Evolutionary conservation across 1,140 invertebrate genomes (phyloP), one percentile per base, ranked within the genome.

Genomic region (Latrodectus geometricus): DNA sequence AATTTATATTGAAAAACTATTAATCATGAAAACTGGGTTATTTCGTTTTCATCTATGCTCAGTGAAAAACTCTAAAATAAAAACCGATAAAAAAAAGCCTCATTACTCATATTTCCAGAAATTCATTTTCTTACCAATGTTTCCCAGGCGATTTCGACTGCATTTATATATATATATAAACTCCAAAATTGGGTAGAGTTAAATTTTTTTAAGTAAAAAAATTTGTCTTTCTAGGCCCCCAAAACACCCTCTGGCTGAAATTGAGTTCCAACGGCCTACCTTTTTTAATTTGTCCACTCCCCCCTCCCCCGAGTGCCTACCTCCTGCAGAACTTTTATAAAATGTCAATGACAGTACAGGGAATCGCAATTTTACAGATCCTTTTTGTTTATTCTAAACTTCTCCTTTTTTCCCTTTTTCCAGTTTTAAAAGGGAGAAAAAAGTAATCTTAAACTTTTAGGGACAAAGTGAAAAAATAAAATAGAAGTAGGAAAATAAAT

Each of bases 251-350:
- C 14, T 17, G 35, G 61, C 23, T 73, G 80, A 83, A 83, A 83
- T 83, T 83, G 80, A 83, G 80, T 83, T 74, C 69, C 69, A 20
- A 65, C 15, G 54, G 23, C 35, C 61, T 78, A 66, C 76, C 23
- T 78, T 78, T 78, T 83, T 83, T 74, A 83, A 83, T 83, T 83
- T 74, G 61, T 52, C 80, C 61, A 61, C 80, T 69, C 52, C 35
- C 5, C 35, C 35, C 35, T 35, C 35, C 35, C 35, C 5, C 35
- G 35, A 35, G 35, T 35, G 5, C 35, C 5, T 35, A 35, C 35
- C 35, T 35, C 35, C 35, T 35, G 35, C 35, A 35, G 35, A 35
- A 35, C 35, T 35, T 35, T 35, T 35, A 35, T 35, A 35, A 35
- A 35, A 35, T 35, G 35, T 35, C 35, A 35, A 35, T 35, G 35